These are phyloP conservation scores for Pollenia amentaria DNA, from an alignment of 2,888 invertebrate genomes.

Conservation along the genomic window DNA sequence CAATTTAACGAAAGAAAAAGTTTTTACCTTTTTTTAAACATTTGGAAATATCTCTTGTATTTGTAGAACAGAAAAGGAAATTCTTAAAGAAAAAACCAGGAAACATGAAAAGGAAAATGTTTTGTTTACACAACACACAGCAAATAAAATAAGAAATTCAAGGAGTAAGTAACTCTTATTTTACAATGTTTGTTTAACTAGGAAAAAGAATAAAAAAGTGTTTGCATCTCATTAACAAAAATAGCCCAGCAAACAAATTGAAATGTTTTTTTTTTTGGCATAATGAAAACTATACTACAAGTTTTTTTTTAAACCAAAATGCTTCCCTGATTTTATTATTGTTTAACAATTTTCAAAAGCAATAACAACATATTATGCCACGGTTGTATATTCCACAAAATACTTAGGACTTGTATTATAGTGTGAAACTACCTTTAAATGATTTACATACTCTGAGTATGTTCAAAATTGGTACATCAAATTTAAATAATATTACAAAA, in stretches of 20 bases:
- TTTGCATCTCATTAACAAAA: conserved; percentile 6
- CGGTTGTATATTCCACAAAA: too few species aligned
- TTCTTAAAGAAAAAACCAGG: neutral
- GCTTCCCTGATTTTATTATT: too few species aligned
- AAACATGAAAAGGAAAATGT: conserved; percentile 14
- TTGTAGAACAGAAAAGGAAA: neutral
- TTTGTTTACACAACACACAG: conserved; percentile 50
- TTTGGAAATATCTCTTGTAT: conserved; percentile 16
- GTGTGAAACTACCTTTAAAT: too few species aligned
- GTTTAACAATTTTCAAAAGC: too few species aligned
- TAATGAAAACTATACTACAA: too few species aligned
- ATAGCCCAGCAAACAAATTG: conserved; percentile 13
- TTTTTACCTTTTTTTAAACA: conserved; percentile 15
- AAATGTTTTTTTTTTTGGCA: too few species aligned
- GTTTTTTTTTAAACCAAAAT: too few species aligned
- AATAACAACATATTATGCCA: too few species aligned
- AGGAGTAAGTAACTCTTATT: conserved; percentile 33
- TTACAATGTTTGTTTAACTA: conserved; percentile 41
- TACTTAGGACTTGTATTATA: too few species aligned
- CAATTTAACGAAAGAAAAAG: neutral
- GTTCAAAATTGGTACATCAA: too few species aligned
- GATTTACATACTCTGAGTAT: too few species aligned
- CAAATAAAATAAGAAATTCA: conserved; percentile 19
- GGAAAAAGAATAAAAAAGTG: neutral
- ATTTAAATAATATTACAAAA: too few species aligned